These are phyloP conservation scores for Lymantria dispar DNA, from an alignment of 2,888 invertebrate genomes.

Conservation along the genomic window DNA sequence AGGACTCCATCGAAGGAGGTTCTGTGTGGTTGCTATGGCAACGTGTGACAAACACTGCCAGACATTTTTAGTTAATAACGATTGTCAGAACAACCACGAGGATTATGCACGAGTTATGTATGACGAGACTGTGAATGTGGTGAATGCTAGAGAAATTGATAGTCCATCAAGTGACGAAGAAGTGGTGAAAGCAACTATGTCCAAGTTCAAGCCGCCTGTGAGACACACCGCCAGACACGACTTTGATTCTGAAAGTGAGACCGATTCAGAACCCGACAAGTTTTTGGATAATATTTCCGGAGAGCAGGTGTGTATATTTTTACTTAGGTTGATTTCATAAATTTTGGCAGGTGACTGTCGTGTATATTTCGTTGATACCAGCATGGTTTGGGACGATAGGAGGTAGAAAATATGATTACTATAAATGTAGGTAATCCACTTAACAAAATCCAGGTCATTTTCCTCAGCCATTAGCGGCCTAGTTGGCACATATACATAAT, in stretches of 20 bases:
- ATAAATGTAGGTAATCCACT: too few relatives aligned
- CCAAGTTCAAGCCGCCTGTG: constrained; percentile 72
- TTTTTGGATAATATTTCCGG: constrained; percentile 56
- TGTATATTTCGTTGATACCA: background rate
- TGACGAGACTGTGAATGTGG: constrained; percentile 83
- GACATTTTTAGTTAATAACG: constrained; percentile 47
- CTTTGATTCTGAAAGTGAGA: constrained; percentile 72
- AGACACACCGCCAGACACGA: constrained; percentile 69
- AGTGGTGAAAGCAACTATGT: constrained; percentile 59
- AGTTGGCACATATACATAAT: too few relatives aligned
- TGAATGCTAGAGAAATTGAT: constrained; percentile 81
- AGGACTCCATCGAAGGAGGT: constrained; percentile 44
- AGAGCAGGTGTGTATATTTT: constrained; percentile 48
- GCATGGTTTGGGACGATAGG: background rate
- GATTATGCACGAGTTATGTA: constrained; percentile 68
- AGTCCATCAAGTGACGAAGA: constrained; percentile 68
- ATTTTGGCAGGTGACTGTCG: too few relatives aligned
- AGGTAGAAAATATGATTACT: background rate
- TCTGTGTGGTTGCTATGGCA: constrained; percentile 62
- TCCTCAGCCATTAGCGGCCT: too few relatives aligned
- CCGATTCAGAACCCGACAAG: constrained; percentile 61
- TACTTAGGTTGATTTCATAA: too few relatives aligned
- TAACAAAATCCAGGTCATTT: too few relatives aligned
- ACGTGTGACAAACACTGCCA: constrained; percentile 76
- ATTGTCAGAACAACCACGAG: constrained; percentile 24